These are phyloP conservation scores for Plodia interpunctella DNA, from an alignment of 1,140 invertebrate species.

Conservation along the genomic window DNA sequence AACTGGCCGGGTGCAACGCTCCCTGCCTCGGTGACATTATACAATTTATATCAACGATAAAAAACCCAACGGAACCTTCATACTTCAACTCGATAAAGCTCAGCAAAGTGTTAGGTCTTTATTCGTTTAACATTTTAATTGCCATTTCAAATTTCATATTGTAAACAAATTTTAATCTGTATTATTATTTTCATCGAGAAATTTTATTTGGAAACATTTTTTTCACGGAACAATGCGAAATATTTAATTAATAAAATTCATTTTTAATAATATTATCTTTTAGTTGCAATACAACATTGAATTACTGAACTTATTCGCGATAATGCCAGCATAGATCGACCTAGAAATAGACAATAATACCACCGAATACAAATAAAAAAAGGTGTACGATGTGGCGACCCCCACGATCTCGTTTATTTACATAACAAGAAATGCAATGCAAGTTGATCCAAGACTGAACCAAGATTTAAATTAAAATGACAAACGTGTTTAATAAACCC, in stretches of 20 bases:
- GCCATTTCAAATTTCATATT: too few relatives aligned
- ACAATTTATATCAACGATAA: slow-evolving; percentile 29
- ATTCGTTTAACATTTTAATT: too few relatives aligned
- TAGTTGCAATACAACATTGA: too few relatives aligned
- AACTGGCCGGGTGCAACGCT: slow-evolving; percentile 54
- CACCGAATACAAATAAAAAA: background rate
- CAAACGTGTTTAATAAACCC: slow-evolving; percentile 11
- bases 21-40: slow-evolving; percentile 27
- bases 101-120: too few relatives aligned
- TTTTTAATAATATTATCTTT: too few relatives aligned
- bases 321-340: background rate
- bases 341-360: background rate
- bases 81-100: slow-evolving; percentile 1
- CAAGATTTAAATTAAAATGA: slow-evolving; percentile 20
- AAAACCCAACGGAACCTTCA: slow-evolving; percentile 15
- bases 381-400: background rate
- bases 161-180: too few relatives aligned
- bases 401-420: slow-evolving; percentile 31
- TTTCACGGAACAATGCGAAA: too few relatives aligned
- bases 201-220: too few relatives aligned
- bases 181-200: too few relatives aligned
- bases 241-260: too few relatives aligned
- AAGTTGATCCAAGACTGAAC: slow-evolving; percentile 31
- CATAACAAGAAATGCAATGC: slow-evolving; percentile 35
- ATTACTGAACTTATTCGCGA: too few relatives aligned